Base-by-base conservation (phyloP, 2,113 vertebrate species). In the Onychostruthus taczanowskii region DNA sequence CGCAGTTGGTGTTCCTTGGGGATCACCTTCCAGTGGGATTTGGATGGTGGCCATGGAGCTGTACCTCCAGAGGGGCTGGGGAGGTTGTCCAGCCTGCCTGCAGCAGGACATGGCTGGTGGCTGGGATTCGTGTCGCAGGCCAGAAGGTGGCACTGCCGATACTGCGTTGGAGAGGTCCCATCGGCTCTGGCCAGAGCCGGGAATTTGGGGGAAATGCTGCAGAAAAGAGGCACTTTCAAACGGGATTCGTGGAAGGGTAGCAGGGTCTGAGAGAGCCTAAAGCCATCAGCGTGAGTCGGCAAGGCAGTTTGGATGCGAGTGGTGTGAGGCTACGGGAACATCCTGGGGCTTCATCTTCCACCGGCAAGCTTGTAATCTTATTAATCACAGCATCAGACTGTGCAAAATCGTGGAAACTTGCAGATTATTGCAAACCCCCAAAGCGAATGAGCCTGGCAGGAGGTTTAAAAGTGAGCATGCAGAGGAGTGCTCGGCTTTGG, bases 141-240 rank as follows among this genome's bases (percentile, higher is more conserved):
- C 98, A 97, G 97, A 90, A 98, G 98, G 97, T 98, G 98, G 98
- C 97, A 97, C 97, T 98, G 97, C 97, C 94, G 94, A 97, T 75
- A 96, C 97, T 98, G 79, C 76, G 1, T 93, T 97, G 89, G 93
- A 50, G 17, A 93, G 87, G 95, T 87, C 87, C 78, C 64, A 7
- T 61, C 70, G 33, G 73, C 44, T 37, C n/a, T 13, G n/a, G 46
- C 37, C 70, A 0, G 50, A 75, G 94, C 56, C 0, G 70, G 68
- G 66, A 89, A 75, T 79, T 58, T 23, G 59, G 62, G 64, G 79
- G 44, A 64, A 72, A 70, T 24, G 27, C 67, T 27, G 46, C 63
- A 41, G 44, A 13, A 49, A 49, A 6, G 23, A 70, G 68, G 33
- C 79, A 6, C 64, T 28, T 17, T 26, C 59, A 90, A n/a, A 8